A percentile compares a stretch with the other conserved stretches of the same genome.
phyloP scores from a whole-genome alignment of 2,888 invertebrate species.

The Phaonia tiefii region DNA sequence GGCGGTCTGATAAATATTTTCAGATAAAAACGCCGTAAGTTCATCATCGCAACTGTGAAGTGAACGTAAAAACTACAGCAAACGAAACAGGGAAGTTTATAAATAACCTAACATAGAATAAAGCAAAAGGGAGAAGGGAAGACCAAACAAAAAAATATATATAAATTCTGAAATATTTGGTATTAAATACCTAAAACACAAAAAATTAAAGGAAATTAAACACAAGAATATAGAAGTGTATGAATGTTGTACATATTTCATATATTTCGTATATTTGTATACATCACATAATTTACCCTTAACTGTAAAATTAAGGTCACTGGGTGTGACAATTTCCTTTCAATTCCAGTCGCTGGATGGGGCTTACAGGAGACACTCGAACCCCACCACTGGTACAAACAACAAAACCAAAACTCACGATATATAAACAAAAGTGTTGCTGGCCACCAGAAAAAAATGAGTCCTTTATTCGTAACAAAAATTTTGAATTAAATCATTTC shows the following conservation, averaged over 20 bases:
- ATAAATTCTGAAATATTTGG: constrained; percentile 25
- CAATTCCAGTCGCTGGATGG: background rate
- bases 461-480: constrained; percentile 37
- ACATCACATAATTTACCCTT: constrained; percentile 52
- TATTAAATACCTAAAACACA: background rate
- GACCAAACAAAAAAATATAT: constrained; percentile 15
- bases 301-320: constrained; percentile 64
- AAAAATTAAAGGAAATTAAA: constrained; percentile 46
- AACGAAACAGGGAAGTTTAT: constrained; percentile 42
- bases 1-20: constrained; percentile 54
- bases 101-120: constrained; percentile 17
- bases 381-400: too few relatives aligned
- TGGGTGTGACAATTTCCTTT: constrained; percentile 64
- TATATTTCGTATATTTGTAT: constrained; percentile 37
- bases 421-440: constrained; percentile 48
- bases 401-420: background rate
- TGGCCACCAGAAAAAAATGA: constrained; percentile 23
- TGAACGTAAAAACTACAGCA: constrained; percentile 26
- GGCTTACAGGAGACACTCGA: too few relatives aligned
- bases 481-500: constrained; percentile 59
- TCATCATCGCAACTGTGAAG: constrained; percentile 50
- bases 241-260: background rate
- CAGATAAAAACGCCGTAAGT: constrained; percentile 55
- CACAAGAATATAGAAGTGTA: constrained; percentile 8
- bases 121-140: background rate